These are phyloP conservation scores for Corydoras sp. DNA, from an alignment of 2,113 vertebrate genomes.

Conservation along the genomic window DNA sequence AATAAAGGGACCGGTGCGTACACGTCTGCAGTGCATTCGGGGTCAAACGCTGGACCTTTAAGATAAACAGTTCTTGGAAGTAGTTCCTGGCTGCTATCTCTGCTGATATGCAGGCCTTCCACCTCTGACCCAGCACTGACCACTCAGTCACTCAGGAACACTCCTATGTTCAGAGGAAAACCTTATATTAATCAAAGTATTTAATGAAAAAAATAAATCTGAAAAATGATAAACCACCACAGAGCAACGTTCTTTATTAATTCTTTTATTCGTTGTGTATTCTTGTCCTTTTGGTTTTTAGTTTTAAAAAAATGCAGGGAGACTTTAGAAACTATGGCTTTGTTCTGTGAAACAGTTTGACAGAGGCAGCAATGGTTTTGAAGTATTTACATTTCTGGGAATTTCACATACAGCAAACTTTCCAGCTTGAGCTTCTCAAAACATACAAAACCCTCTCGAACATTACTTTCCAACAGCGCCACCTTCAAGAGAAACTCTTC, in stretches of 20 bases:
- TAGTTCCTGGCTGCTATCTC: no score
- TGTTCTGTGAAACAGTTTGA: conserved; percentile 51
- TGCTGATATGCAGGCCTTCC: no score
- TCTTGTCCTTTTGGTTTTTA: neutral
- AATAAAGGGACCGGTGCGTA: no score
- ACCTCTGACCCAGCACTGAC: no score
- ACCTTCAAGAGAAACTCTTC: no score
- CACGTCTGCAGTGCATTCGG: no score
- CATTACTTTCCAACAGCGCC: neutral
- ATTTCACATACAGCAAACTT: conserved; percentile 50
- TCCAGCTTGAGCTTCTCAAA: conserved; percentile 47
- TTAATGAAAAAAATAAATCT: no score
- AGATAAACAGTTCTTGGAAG: conserved; percentile 29
- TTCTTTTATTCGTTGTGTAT: conserved; percentile 9
- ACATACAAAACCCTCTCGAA: conserved; percentile 62
- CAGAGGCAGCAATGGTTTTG: conserved; percentile 38
- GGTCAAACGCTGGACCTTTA: conserved; percentile 31
- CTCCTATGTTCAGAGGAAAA: no score
- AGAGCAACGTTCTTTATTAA: conserved; percentile 30
- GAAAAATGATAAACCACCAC: conserved; percentile 53
- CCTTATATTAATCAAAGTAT: no score
- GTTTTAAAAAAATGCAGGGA: conserved; percentile 37
- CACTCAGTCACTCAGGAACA: no score
- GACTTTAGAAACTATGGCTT: conserved; percentile 14
- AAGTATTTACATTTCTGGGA: conserved; percentile 61